Conservation (phyloP, 64 coral and sea anemone species). For the Pachyseris speciosa region DNA sequence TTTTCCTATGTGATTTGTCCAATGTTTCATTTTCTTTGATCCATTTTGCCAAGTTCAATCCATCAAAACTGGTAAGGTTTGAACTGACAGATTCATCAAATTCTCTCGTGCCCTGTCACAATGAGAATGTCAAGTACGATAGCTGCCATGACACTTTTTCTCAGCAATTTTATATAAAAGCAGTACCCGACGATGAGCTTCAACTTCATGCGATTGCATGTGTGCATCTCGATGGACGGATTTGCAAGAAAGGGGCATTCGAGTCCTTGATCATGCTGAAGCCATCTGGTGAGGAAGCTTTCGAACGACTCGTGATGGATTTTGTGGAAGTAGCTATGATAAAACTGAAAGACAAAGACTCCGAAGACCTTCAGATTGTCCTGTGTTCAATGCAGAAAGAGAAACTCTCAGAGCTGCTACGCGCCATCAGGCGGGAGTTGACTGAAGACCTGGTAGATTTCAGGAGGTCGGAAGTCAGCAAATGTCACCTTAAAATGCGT, state of each 20-base stretch:
- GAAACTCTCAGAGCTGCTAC: neutral
- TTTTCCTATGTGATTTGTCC: neutral
- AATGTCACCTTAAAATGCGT: neutral
- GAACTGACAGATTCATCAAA: neutral
- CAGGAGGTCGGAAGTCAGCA: neutral
- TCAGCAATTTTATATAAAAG: neutral
- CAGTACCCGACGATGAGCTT: neutral
- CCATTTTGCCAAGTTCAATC: neutral
- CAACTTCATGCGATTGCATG: neutral
- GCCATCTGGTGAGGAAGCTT: neutral
- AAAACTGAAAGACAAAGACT: neutral
- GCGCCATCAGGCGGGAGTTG: neutral
- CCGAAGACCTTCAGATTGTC: neutral
- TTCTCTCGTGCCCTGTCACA: too few relatives aligned
- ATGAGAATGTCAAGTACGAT: neutral
- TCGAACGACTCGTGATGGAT: neutral
- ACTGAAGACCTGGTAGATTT: neutral
- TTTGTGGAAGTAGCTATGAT: neutral
- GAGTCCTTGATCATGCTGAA: neutral
- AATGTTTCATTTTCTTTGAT: neutral
- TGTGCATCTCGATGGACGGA: neutral
- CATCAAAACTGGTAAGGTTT: constrained; percentile 21
- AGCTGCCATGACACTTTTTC: neutral
- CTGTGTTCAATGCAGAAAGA: neutral
- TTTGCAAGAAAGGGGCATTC: neutral